Conservation (phyloP, 35 echinoderm and acorn worm genomes). For the Anneissia japonica region DNA sequence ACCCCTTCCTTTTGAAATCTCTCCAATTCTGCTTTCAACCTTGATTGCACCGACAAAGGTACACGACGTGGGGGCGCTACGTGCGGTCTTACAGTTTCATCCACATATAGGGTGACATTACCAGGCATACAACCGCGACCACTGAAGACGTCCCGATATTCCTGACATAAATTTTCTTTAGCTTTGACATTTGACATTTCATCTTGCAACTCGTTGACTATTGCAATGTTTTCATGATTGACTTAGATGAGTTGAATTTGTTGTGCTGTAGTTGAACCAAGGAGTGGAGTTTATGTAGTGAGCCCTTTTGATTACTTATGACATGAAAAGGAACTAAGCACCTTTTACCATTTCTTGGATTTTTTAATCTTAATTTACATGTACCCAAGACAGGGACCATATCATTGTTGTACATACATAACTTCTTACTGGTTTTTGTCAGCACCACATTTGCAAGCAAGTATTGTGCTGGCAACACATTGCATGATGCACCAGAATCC, state of each 20-base stretch:
- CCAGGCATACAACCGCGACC: conserved; percentile 44
- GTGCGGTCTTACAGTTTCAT: conserved; percentile 19
- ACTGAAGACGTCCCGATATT: conserved; percentile 32
- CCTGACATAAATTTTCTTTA: background rate
- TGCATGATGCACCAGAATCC: conserved; percentile 32
- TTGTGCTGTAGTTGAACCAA: conserved; percentile 32
- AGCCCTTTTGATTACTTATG: background rate
- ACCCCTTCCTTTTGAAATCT: conserved; percentile 9
- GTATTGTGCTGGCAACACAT: conserved; percentile 8
- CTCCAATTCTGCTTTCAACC: conserved; percentile 25
- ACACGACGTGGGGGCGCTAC: background rate
- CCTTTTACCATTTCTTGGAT: conserved; percentile 11
- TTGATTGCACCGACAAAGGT: conserved; percentile 8
- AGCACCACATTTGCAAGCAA: background rate
- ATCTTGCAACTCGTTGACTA: background rate
- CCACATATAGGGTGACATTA: conserved; percentile 2
- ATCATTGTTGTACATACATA: conserved; percentile 28
- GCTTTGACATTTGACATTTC: background rate
- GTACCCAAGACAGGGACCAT: conserved; percentile 9
- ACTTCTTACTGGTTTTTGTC: background rate
- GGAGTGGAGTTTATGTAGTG: conserved; percentile 8
- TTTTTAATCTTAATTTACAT: conserved; percentile 1
- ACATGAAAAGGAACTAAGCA: conserved; percentile 19
- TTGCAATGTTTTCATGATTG: conserved; percentile 30
- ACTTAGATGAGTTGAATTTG: conserved; percentile 43